Evolutionary conservation across 1,140 invertebrate species (phyloP).

Genomic region (Formica selysi): DNA sequence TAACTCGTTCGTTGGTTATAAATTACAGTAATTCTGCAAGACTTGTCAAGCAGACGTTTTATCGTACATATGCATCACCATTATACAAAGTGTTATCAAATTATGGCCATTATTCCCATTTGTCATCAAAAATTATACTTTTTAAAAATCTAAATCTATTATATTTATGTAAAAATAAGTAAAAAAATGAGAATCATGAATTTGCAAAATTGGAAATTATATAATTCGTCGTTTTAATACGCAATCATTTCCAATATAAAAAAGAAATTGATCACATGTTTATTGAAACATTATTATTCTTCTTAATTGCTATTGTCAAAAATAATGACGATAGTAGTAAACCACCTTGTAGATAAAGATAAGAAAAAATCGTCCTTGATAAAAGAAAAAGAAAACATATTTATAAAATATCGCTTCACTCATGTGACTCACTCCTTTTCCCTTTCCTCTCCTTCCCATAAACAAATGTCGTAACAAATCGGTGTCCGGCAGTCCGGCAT

Average conservation of each 20-base stretch:
- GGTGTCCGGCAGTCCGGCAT: not conserved
- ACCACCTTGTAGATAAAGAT: conserved; percentile 6
- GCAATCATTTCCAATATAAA: not conserved
- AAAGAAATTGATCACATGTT: not conserved
- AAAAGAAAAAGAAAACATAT: not conserved
- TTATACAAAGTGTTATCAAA: not conserved
- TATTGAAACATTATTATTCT: not conserved
- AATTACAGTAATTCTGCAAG: conserved; percentile 13
- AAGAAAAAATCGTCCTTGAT: conserved; percentile 4
- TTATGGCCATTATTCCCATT: not conserved
- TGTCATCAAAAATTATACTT: not conserved
- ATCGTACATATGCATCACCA: not conserved
- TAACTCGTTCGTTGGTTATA: not conserved
- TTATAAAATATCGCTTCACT: not conserved
- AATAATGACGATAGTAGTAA: not conserved
- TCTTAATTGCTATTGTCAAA: not conserved
- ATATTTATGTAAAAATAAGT: not conserved
- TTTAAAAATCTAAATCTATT: not conserved
- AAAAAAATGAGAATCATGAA: conserved; percentile 1
- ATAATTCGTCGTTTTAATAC: not conserved
- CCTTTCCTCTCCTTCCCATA: not conserved
- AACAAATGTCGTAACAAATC: conserved; percentile 1
- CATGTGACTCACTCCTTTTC: not conserved
- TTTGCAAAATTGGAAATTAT: not conserved
- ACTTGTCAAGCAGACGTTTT: not conserved